Evolutionary conservation across 1,140 invertebrate genomes (phyloP).

Genomic region (Cyclina sinensis): DNA sequence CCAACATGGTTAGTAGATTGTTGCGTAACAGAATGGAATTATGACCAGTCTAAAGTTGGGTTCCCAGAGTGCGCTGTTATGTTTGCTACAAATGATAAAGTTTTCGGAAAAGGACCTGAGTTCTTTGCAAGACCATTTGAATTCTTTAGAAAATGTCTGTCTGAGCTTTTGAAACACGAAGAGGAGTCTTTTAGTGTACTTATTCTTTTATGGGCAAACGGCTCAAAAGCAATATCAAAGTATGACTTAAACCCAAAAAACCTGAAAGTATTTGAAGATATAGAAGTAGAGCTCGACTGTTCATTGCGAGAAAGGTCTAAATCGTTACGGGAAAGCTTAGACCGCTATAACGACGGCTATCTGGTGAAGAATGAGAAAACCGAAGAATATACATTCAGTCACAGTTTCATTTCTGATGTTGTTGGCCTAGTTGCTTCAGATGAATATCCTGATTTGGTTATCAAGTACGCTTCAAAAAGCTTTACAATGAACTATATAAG

Average conservation of each 20-base stretch:
- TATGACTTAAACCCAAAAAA: background rate
- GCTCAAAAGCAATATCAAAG: background rate
- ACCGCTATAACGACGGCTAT: background rate
- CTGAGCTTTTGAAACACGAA: background rate
- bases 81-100: slow-evolving; percentile 10
- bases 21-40: background rate
- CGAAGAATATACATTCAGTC: slow-evolving; percentile 38
- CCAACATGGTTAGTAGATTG: background rate
- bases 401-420: slow-evolving; percentile 29
- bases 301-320: background rate
- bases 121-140: slow-evolving; percentile 39
- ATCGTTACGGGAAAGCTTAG: background rate
- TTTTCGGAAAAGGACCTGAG: background rate
- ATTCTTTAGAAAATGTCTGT: slow-evolving; percentile 8
- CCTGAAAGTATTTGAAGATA: background rate
- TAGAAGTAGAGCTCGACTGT: background rate
- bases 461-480: background rate
- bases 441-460: background rate
- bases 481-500: slow-evolving; percentile 25
- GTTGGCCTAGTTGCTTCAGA: slow-evolving; percentile 39
- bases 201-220: background rate
- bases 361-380: background rate
- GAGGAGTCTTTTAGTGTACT: slow-evolving; percentile 22
- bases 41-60: background rate
- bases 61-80: slow-evolving; percentile 45